phyloP scores from a whole-genome alignment of 2,888 invertebrate species.

The Synanthedon formicaeformis region DNA sequence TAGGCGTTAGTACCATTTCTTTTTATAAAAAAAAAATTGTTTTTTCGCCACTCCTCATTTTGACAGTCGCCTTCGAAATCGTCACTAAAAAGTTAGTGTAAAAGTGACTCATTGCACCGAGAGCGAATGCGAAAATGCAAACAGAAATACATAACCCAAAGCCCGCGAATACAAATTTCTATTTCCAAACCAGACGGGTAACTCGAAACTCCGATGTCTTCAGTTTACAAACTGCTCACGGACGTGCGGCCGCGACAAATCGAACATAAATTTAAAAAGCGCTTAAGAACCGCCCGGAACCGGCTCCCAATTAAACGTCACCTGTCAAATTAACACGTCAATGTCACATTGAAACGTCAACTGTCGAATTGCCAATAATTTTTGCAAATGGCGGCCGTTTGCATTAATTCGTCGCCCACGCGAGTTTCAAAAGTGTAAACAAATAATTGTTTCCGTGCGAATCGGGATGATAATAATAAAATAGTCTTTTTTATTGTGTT shows the following conservation, averaged over 20 bases:
- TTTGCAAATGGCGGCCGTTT: neutral
- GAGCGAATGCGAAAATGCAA: constrained; percentile 16
- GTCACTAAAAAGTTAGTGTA: neutral
- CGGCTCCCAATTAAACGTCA: neutral
- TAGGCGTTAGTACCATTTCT: too few species aligned
- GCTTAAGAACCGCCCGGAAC: neutral
- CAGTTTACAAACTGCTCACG: constrained; percentile 19
- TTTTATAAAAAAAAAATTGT: too few species aligned
- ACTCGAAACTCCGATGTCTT: constrained; percentile 26
- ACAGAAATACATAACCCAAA: constrained; percentile 17
- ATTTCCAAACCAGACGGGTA: constrained; percentile 36
- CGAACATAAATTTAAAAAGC: neutral
- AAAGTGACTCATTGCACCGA: neutral
- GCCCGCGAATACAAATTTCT: constrained; percentile 35
- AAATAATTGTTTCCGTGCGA: too few species aligned
- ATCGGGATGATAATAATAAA: too few species aligned
- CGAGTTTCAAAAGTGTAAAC: neutral
- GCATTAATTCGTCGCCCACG: neutral
- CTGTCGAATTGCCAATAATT: neutral
- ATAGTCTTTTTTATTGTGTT: too few species aligned
- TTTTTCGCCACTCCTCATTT: too few species aligned
- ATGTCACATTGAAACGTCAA: neutral
- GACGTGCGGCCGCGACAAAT: constrained; percentile 28
- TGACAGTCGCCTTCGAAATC: neutral
- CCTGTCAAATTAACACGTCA: too few species aligned